phyloP scores from a whole-genome alignment of 2,888 invertebrate genomes.

The Ethmia dodecea region DNA sequence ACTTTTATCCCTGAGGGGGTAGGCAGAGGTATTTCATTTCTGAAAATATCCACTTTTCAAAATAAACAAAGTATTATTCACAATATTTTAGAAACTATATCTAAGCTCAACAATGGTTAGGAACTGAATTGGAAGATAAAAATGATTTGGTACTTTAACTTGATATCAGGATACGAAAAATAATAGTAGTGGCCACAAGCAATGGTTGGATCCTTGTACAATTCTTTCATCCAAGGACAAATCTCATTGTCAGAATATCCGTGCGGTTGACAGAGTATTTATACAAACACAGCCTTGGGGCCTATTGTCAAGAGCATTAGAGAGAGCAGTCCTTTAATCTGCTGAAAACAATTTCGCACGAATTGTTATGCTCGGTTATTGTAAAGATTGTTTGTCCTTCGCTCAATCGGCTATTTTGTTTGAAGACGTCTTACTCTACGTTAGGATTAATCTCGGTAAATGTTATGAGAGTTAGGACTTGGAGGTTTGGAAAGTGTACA shows the following conservation, averaged over 20 bases:
- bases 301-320: constrained; percentile 54
- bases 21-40: no score
- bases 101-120: no score
- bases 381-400: constrained; percentile 28
- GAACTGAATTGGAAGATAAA: no score
- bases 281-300: constrained; percentile 33
- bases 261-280: constrained; percentile 62
- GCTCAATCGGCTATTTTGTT: constrained; percentile 22
- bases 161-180: no score
- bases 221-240: constrained; percentile 5
- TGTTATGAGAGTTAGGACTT: constrained; percentile 7
- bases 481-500: no score
- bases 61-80: no score
- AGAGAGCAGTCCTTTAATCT: constrained; percentile 46
- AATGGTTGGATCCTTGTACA: no score
- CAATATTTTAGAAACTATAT: no score
- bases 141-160: no score
- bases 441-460: constrained; percentile 14
- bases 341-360: constrained; percentile 50
- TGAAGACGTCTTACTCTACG: constrained; percentile 4
- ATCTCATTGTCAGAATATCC: constrained; percentile 48
- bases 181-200: no score
- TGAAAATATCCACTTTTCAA: no score
- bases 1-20: no score
- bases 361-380: constrained; percentile 38